Conservation (phyloP, 2,113 vertebrate species). For the Opisthocomus hoazin region DNA sequence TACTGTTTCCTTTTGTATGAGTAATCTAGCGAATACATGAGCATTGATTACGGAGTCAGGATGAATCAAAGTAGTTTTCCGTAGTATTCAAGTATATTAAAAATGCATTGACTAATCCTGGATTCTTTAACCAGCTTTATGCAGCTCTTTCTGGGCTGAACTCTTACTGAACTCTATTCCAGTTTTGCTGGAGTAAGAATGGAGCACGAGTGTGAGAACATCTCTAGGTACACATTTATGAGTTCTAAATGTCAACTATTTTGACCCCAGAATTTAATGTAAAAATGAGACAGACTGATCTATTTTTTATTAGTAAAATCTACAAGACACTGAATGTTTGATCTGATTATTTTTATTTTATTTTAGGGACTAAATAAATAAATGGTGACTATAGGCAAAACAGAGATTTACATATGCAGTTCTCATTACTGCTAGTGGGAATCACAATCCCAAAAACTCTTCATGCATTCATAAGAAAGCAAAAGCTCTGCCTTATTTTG, state of each 20-base stretch:
- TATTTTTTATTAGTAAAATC: neutral
- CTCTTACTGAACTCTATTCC: neutral
- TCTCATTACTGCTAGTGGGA: neutral
- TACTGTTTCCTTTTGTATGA: neutral
- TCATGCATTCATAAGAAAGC: neutral
- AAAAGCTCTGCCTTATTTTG: neutral
- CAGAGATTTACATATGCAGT: neutral
- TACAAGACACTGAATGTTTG: neutral
- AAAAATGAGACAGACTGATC: neutral
- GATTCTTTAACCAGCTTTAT: neutral
- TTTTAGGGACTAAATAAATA: neutral
- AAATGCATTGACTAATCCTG: neutral
- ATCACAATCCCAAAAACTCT: neutral
- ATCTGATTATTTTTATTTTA: neutral
- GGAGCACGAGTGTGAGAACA: neutral
- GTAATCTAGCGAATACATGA: neutral
- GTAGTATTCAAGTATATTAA: neutral
- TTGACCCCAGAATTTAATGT: neutral
- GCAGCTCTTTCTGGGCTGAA: neutral
- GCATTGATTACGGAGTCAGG: neutral
- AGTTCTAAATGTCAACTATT: neutral
- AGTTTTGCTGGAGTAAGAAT: neutral
- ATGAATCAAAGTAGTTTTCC: neutral
- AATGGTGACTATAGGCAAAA: neutral
- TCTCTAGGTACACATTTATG: neutral